Evolutionary conservation across 2,113 vertebrate species (phyloP), one percentile per base, ranked within the genome.

Genomic region (Pluvianellus socialis): DNA sequence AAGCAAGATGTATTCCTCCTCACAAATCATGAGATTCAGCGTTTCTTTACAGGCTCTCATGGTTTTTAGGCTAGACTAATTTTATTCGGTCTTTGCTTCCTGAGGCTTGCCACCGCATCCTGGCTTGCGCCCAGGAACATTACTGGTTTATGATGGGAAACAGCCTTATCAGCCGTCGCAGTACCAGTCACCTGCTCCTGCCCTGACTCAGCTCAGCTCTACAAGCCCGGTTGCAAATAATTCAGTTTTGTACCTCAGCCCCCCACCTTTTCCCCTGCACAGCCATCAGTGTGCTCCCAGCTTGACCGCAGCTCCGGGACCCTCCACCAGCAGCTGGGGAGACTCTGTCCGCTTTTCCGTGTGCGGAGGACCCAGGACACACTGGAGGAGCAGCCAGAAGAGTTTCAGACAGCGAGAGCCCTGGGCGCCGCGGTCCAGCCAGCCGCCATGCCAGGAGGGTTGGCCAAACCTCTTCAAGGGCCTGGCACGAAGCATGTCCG

Each of bases 401-500:
- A 28, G n/a, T 33, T 49, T 9, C 50, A 40, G 50, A 23, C 7
- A 7, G 4, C 0, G 0, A 42, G 33, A 47, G 19, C 23, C 86
- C 28, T 27, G n/a, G 40, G 23, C 1, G 0, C 61, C 1, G 2
- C 2, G 53, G 35, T 67, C 45, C 53, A 11, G 32, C 35, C 45
- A 7, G 63, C 21, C 3, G 0, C 1, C 14, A 71, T 14, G 20
- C 0, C 0, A 52, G 44, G 38, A 77, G 22, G 17, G 45, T 47
- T 2, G 1, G 66, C 56, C 74, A 79, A 71, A 55, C 22, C 66
- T 53, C 47, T 35, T 79, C 66, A 50, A 50, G 49, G 49, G 49
- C 21, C 49, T 50, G 49, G 49, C 49, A 50, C 22, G 24, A 13
- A 50, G 49, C 49, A 17, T 1, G 16, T 8, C 42, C 3, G 3